Evolutionary conservation across 1,140 invertebrate species (phyloP).

Genomic region (Ceratina calcarata): DNA sequence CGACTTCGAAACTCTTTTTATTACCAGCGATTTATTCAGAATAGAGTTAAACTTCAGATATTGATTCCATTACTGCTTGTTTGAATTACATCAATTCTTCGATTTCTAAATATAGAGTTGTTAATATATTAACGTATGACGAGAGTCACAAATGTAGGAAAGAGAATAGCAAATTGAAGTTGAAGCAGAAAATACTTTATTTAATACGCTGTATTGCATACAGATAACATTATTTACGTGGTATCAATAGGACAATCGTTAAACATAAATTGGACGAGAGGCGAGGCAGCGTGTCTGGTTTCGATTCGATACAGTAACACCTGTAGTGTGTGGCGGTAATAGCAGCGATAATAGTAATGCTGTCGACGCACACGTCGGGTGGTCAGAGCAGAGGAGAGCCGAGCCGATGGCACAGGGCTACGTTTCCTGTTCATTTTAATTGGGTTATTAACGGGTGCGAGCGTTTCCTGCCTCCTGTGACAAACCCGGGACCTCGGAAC

Average conservation of each 20-base stretch:
- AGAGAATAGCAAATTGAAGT: too few species aligned
- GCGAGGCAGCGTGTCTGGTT: too few species aligned
- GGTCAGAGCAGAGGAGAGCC: background rate
- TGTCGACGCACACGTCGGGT: conserved; percentile 30
- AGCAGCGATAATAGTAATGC: conserved; percentile 46
- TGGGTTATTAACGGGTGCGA: conserved; percentile 72
- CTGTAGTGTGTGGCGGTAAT: conserved; percentile 35
- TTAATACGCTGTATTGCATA: too few species aligned
- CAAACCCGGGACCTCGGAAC: conserved; percentile 58
- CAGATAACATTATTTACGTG: background rate
- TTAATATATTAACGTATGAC: too few species aligned
- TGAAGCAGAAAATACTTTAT: too few species aligned
- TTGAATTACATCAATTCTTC: too few species aligned
- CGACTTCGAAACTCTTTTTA: background rate
- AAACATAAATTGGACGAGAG: background rate
- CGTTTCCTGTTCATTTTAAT: conserved; percentile 72
- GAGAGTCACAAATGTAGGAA: too few species aligned
- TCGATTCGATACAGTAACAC: conserved; percentile 17
- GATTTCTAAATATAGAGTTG: too few species aligned
- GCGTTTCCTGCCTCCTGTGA: conserved; percentile 71
- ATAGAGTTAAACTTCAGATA: too few species aligned
- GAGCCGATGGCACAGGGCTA: conserved; percentile 37
- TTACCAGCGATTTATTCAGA: too few species aligned
- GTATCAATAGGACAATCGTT: background rate
- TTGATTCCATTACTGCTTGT: too few species aligned